Evolutionary conservation across 2,797 vertebrate species (phyloP), one percentile per base, ranked within the genome.

Genomic region (Melanotaenia pygmaea): DNA sequence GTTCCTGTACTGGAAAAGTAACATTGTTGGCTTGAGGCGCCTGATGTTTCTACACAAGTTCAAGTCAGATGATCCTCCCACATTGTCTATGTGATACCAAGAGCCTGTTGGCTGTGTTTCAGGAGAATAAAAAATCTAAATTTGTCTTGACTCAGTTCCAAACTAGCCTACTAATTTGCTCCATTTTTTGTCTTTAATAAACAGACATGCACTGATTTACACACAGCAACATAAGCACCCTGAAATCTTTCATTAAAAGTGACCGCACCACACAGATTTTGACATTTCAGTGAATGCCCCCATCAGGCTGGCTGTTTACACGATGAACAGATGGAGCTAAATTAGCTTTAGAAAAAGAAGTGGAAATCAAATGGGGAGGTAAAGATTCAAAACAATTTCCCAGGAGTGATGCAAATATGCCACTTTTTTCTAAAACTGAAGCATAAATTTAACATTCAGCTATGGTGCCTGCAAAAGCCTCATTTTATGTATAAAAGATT

Each of bases 11-110:
- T 71, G 64, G 66, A 64, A 80, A 68, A 72, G 66, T 70, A 78
- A 80, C 76, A 68, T 43, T 51, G 40, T 56, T 81, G 76, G 72
- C 80, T 83, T 75, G 65, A 78, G 83, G 72, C 28, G 2, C 77
- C 62, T 60, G 47, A 70, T 74, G 59, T 74, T 80, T 69, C 69
- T 67, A 45, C 73, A 56, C 62, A 77, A 74, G 58, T 59, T 66
- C 37, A 76, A 57, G 67, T 68, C 81, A 70, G 71, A 63, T 38
- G 45, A 74, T 77, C 53, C 40, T 57, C 66, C 59, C 65, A 64
- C 76, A 59, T 67, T 51, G 12, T 80, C 62, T 72, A 32, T 72
- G 50, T 66, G 40, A 47, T 20, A 28, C 34, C 69, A 73, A 40
- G 78, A 53, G 38, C 66, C 18, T 70, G 60, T 40, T 81, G 72